A percentile compares a stretch with the other conserved stretches of the same genome.
Conservation (phyloP, 2,888 invertebrate species). For the Erebia ligea region DNA sequence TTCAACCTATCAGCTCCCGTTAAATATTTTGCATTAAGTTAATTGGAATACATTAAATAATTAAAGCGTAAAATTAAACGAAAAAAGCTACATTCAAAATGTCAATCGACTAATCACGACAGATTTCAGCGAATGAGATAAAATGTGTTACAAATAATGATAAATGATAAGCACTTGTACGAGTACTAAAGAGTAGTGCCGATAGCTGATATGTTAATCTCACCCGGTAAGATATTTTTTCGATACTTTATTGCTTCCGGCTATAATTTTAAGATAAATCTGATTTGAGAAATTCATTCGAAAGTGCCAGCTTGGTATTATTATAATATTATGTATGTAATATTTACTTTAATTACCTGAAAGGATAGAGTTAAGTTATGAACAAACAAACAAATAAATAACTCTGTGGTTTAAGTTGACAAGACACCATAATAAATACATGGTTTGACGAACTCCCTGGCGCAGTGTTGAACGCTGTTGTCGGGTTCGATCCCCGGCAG, state of each 20-base stretch:
- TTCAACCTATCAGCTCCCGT: conserved; percentile 3
- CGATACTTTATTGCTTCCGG: background rate
- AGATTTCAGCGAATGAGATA: conserved; percentile 15
- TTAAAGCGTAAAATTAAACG: background rate
- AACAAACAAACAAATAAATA: too few relatives aligned
- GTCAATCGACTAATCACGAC: background rate
- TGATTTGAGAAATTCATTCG: background rate
- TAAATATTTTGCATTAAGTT: background rate
- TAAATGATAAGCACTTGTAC: conserved; percentile 9
- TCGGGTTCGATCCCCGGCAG: too few relatives aligned
- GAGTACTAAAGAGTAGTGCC: background rate
- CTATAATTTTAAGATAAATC: background rate
- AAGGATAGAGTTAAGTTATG: too few relatives aligned
- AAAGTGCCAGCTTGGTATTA: background rate
- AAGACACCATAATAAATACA: too few relatives aligned
- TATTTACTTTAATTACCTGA: too few relatives aligned
- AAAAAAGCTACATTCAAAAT: conserved; percentile 5
- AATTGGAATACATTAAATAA: background rate
- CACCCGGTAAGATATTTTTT: conserved; percentile 9
- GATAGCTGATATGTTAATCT: conserved; percentile 12
- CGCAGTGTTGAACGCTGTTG: too few relatives aligned
- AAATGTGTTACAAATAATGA: background rate
- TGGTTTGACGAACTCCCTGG: too few relatives aligned
- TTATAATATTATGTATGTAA: too few relatives aligned
- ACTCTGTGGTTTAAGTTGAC: too few relatives aligned